Base-by-base conservation (phyloP, 2,888 invertebrate species). In the Ichneumoninae sp. region DNA sequence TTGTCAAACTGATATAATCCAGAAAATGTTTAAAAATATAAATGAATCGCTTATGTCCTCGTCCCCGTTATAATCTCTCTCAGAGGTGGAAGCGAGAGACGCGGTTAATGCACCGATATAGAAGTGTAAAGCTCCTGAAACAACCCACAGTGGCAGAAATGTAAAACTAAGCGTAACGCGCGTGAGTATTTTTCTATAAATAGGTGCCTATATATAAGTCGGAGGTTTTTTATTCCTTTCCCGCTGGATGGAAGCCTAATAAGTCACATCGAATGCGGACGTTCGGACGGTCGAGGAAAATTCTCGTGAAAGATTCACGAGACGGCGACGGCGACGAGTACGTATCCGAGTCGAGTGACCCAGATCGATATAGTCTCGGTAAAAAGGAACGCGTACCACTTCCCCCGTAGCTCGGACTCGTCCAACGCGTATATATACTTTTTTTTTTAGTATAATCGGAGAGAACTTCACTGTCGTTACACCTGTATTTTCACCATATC, bases 301-400 rank as follows among this genome's bases (percentile, higher is more conserved):
- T 76, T 50, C 30, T 76, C 76, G 71, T 83, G 57, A 83, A 83
- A 83, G 66, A 83, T 80, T 83, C 30, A 80, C 75, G 60, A 66
- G 57, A 83, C 75, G 83, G 63, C 70, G 70, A 57, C 33, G 71
- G 47, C 54, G 54, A 54, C 47, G 63, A 22, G 69, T 57, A 50
- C 44, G 60, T 30, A 30, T 69, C 44, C 75, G 70, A 66, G 63
- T 83, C 79, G 71, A 83, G 65, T 83, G 76, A 71, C 80, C 80
- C 76, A 76, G 80, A 80, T 83, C 76, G 80, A 80, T 80, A 66
- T 47, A 68, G 71, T 73, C 76, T 76, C 65, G 73, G 47, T 76
- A 66, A 70, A 69, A 54, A 60, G 50, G 50, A 30, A 71, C 36
- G 60, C 26, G 52, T 47, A 70, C 40, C 63, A 26, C 70, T 77